Conservation (phyloP, 1,140 invertebrate species). For the Danaus plexippus region DNA sequence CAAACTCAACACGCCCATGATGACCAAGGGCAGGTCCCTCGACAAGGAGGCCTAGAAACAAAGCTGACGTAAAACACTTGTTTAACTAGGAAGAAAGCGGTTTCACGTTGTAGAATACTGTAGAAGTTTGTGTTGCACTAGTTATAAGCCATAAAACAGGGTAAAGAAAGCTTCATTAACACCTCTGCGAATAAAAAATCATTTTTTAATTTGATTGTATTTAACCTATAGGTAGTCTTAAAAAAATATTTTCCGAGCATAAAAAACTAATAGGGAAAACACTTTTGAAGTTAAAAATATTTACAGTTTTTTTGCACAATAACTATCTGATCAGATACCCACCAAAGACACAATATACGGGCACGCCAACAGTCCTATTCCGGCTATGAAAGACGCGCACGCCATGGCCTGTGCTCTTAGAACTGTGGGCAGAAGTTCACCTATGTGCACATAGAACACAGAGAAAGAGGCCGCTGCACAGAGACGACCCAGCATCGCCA, state of each 20-base stretch:
- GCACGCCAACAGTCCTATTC: conserved; percentile 75
- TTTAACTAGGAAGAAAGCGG: not conserved
- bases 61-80: not conserved
- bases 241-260: too few species aligned
- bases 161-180: too few species aligned
- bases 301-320: too few species aligned
- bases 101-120: not conserved
- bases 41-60: conserved; percentile 52
- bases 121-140: too few species aligned
- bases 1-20: conserved; percentile 83
- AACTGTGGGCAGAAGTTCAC: conserved; percentile 78
- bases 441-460: conserved; percentile 79
- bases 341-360: conserved; percentile 81
- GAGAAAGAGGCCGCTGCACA: conserved; percentile 78
- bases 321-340: conserved; percentile 17
- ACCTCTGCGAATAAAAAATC: too few species aligned
- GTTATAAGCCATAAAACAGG: too few species aligned
- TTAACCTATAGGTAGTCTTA: too few species aligned
- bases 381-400: conserved; percentile 77
- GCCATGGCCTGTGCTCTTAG: conserved; percentile 79
- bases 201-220: too few species aligned
- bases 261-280: too few species aligned
- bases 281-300: too few species aligned
- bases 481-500: conserved; percentile 78
- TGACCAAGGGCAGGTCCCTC: conserved; percentile 79